phyloP scores from a whole-genome alignment of 2,888 invertebrate species.

The Scelioninae gen. 2 region DNA sequence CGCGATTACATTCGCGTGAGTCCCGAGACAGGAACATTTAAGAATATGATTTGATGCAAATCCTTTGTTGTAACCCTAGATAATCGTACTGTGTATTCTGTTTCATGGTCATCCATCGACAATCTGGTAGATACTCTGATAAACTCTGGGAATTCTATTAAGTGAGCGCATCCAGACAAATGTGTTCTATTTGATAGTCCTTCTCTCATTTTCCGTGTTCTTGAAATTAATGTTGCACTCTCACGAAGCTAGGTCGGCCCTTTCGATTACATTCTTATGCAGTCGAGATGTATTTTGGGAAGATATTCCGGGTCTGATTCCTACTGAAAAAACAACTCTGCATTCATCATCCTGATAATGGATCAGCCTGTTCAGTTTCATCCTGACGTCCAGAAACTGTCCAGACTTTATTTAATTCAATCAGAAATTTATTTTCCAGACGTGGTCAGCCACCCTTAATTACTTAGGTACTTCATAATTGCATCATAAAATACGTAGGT shows the following conservation, averaged over 20 bases:
- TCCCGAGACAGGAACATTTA: neutral
- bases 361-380: conserved; percentile 16
- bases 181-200: no score
- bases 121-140: neutral
- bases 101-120: conserved; percentile 62
- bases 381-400: neutral
- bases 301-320: no score
- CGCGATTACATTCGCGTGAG: conserved; percentile 22
- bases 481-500: conserved; percentile 11
- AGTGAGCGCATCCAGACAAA: no score
- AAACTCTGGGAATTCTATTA: no score
- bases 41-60: conserved; percentile 22
- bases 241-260: no score
- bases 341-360: neutral
- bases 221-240: no score
- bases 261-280: no score
- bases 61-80: conserved; percentile 41
- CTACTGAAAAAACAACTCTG: neutral
- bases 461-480: conserved; percentile 33
- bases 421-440: conserved; percentile 34
- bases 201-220: no score
- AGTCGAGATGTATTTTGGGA: no score
- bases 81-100: conserved; percentile 60
- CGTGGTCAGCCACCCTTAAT: conserved; percentile 10
- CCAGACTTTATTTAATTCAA: conserved; percentile 35